A percentile compares a stretch with the other conserved stretches of the same genome.
These are phyloP conservation scores for Chlamydotis undulata DNA, from an alignment of 2,113 vertebrate species.

Conservation along the genomic window DNA sequence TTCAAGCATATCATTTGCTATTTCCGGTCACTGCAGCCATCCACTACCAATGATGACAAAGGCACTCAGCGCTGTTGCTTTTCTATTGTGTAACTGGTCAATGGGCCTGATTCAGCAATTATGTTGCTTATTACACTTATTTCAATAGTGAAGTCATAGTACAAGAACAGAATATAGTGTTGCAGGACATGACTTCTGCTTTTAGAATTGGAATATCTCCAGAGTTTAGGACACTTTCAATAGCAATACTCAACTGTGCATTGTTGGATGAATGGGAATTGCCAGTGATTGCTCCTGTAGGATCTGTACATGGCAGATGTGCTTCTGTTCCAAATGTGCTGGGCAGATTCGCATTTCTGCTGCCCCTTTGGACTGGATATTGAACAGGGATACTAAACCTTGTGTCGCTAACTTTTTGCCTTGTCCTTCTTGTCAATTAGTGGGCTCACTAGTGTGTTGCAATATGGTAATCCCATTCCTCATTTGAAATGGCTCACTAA, in stretches of 20 bases:
- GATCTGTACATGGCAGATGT: background rate
- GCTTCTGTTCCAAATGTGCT: background rate
- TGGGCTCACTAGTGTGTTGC: background rate
- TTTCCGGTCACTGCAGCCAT: background rate
- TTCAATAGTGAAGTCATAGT: background rate
- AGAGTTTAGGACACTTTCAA: background rate
- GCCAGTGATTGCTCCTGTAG: background rate
- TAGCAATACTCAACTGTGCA: accelerated
- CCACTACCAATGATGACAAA: background rate
- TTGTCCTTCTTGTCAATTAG: background rate
- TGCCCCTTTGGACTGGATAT: background rate
- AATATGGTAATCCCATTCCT: background rate
- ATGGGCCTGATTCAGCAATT: background rate
- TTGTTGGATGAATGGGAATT: background rate
- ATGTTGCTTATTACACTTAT: background rate
- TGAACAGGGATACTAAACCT: background rate
- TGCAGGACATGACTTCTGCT: background rate
- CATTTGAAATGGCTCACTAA: background rate
- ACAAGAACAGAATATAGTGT: background rate
- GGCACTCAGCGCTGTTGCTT: background rate
- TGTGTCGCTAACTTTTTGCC: background rate
- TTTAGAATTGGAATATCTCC: background rate
- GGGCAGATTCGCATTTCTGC: background rate
- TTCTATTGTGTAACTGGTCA: background rate
- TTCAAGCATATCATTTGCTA: background rate